phyloP scores from a whole-genome alignment of 2,888 invertebrate genomes.

The Allygus modestus region DNA sequence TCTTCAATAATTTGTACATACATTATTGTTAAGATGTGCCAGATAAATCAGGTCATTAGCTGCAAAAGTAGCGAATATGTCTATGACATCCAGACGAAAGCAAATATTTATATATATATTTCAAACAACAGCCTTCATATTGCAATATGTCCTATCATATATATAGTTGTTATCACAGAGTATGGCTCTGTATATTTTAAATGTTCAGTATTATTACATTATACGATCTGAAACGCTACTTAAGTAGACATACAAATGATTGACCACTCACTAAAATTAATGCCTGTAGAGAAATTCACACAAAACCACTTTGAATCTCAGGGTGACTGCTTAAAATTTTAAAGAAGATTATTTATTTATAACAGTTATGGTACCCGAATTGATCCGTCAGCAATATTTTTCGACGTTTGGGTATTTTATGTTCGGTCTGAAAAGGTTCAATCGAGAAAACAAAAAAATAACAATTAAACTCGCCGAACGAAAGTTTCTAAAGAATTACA shows the following conservation, averaged over 20 bases:
- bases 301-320: not conserved
- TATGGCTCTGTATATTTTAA: not conserved
- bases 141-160: too few species aligned
- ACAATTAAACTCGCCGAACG: not conserved
- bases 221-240: not conserved
- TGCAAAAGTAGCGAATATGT: too few species aligned
- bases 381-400: not conserved
- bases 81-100: too few species aligned
- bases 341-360: not conserved
- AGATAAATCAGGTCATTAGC: too few species aligned
- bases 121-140: too few species aligned
- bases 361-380: not conserved
- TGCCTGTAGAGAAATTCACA: too few species aligned
- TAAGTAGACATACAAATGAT: too few species aligned
- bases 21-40: not conserved
- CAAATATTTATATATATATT: too few species aligned
- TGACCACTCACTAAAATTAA: too few species aligned
- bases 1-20: too few species aligned
- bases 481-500: not conserved
- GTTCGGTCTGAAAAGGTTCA: not conserved
- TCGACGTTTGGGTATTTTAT: not conserved
- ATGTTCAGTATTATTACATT: not conserved
- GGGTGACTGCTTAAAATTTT: not conserved
- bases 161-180: too few species aligned
- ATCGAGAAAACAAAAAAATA: not conserved